Percentiles rank a stretch among this genome's conserved stretches.
Conservation (phyloP, 1,140 invertebrate species). For the Bombus haemorrhoidalis region DNA sequence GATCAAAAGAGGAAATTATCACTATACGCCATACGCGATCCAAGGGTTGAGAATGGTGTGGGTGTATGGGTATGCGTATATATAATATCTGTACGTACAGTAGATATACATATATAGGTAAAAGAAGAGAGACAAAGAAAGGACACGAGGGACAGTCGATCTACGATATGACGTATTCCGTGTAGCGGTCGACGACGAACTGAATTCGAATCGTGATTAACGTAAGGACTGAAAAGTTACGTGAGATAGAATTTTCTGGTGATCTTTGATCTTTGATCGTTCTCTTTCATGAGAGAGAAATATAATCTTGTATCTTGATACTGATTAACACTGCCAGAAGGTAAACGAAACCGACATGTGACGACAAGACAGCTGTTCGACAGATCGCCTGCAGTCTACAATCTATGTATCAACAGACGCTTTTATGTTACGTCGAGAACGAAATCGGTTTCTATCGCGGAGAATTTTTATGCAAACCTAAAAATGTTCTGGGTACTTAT, state of each 20-base stretch:
- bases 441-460: neutral
- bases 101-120: neutral
- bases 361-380: conserved; percentile 37
- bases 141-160: conserved; percentile 23
- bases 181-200: conserved; percentile 56
- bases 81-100: neutral
- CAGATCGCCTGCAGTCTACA: neutral
- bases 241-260: conserved; percentile 4
- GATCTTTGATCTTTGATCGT: conserved; percentile 70
- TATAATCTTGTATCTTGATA: conserved; percentile 1
- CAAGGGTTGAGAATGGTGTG: conserved; percentile 61
- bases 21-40: conserved; percentile 53
- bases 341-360: conserved; percentile 8
- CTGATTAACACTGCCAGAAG: neutral
- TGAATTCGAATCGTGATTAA: conserved; percentile 46
- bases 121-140: conserved; percentile 34
- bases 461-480: neutral
- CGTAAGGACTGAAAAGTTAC: neutral
- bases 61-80: conserved; percentile 1
- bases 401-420: neutral
- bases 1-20: conserved; percentile 63
- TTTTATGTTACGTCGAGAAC: conserved; percentile 20
- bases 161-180: conserved; percentile 25
- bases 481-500: neutral
- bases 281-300: neutral